Evolutionary conservation across 2,113 vertebrate species (phyloP), one percentile per base, ranked within the genome.

Genomic region (Argyrosomus japonicus): DNA sequence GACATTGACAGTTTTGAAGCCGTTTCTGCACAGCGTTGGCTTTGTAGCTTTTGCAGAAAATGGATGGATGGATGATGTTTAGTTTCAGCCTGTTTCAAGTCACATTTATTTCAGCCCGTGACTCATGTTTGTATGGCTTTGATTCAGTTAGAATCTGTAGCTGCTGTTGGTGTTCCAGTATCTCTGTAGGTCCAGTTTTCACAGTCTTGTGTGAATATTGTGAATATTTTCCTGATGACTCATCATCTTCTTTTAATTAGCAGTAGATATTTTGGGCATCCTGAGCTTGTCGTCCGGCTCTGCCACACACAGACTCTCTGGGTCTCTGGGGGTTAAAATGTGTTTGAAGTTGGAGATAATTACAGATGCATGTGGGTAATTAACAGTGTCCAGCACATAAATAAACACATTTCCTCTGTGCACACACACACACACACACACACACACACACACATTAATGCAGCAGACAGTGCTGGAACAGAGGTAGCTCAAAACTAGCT

Each of bases 331-430:
- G 82, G 69, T 85, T 78, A 62, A 79, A 73, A 36, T 45, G 45
- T 69, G 80, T 88, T 89, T 88, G 78, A 91, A 67, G 81, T 69
- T 61, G 75, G 62, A 75, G 50, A 51, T 88, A 86, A 88, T 84
- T 84, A 86, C 53, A 83, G 40, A 57, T 53, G 60, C 48, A 58
- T 21, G 62, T 23, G 53, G 77, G 67, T 89, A 74, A 89, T 88
- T 91, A 91, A 82, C 68, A 60, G 81, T 60, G 85, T 89, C 87
- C 87, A 65, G 68, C 78, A 78, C 69, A 84, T 89, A 80, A 89
- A 88, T 68, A 86, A 86, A 84, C 75, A 48, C 78, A 60, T 71
- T 81, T 78, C 48, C 32, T 58, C 13, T 69, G 45, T 67, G 29
- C 58, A 81, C 68, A 74, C 58, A 63, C 32, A 36, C 36, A 40